These are phyloP conservation scores for Drosophila koepferae DNA, from an alignment of 2,888 invertebrate species.

Conservation along the genomic window DNA sequence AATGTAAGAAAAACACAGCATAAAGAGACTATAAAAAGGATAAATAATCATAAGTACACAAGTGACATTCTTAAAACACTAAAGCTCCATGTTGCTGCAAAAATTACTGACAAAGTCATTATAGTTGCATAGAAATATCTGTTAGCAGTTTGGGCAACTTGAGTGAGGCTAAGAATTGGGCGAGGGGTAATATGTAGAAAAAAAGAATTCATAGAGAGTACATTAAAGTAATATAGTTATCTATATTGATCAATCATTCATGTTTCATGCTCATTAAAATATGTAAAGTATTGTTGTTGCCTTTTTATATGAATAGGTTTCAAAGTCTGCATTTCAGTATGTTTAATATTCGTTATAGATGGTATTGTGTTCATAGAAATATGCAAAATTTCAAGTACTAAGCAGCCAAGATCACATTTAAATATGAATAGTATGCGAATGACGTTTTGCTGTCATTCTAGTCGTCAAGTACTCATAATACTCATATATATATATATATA, in stretches of 20 bases:
- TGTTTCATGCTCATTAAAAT: background rate
- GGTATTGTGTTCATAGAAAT: background rate
- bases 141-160: background rate
- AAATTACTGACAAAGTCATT: background rate
- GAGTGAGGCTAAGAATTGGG: no score
- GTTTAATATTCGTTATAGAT: background rate
- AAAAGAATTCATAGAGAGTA: background rate
- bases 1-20: constrained; percentile 64
- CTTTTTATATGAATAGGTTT: background rate
- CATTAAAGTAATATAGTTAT: no score
- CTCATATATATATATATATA: no score
- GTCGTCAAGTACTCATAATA: background rate
- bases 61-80: background rate
- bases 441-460: background rate
- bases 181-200: no score
- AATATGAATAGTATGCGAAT: background rate
- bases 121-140: no score
- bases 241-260: background rate
- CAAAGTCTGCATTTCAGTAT: background rate
- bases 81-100: background rate
- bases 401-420: background rate
- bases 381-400: background rate
- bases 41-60: constrained; percentile 30
- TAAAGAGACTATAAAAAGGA: constrained; percentile 37
- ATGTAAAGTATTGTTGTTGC: background rate